Conservation (phyloP, 2,113 vertebrate species). For the Jaculus jaculus region DNA sequence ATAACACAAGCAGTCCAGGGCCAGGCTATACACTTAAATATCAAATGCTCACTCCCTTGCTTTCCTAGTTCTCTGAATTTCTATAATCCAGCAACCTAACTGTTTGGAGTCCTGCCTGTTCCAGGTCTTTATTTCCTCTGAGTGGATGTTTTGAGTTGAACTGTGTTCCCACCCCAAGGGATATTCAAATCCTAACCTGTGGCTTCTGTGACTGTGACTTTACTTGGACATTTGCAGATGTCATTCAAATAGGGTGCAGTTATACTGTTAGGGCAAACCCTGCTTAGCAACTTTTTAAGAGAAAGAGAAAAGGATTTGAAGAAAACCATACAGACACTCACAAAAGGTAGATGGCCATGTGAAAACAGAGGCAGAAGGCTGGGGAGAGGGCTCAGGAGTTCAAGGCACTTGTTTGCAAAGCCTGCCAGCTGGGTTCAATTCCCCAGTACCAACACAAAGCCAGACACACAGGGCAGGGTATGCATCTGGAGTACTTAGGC, state of each 20-base stretch:
- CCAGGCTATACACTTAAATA: not conserved
- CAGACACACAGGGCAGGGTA: too few relatives aligned
- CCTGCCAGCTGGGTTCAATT: too few relatives aligned
- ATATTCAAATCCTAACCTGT: not conserved
- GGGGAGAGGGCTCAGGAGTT: too few relatives aligned
- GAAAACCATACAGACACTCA: not conserved
- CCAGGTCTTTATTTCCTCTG: not conserved
- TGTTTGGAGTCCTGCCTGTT: not conserved
- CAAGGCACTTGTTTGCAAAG: too few relatives aligned
- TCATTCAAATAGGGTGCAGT: not conserved
- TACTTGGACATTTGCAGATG: not conserved
- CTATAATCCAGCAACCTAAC: not conserved
- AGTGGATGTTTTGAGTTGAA: not conserved
- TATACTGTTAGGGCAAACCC: accelerated
- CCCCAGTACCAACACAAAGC: too few relatives aligned
- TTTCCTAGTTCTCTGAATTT: not conserved
- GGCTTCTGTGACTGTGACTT: not conserved
- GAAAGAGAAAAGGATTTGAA: not conserved
- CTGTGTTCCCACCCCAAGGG: not conserved
- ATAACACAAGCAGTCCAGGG: not conserved
- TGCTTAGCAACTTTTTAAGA: not conserved
- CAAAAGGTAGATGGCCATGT: not conserved
- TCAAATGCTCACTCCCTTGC: not conserved
- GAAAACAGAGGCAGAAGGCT: not conserved
- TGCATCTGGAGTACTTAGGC: too few relatives aligned